Base-by-base conservation (phyloP, 2,888 invertebrate species). In the Aspidiotus rigidus region DNA sequence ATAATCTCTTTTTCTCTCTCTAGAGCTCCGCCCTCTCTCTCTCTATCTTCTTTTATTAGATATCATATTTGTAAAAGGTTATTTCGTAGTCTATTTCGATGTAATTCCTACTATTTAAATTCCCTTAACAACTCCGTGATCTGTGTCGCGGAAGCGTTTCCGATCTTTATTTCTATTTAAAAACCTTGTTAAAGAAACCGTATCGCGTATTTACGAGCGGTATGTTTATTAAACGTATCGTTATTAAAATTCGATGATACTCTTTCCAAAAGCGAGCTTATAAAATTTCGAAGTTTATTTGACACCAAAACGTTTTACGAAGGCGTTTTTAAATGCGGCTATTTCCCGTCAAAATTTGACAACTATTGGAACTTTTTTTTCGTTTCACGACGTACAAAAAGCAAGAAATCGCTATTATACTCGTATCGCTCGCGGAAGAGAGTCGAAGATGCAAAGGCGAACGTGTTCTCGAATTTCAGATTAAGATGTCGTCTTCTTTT, bases 301-400 rank as follows among this genome's bases (percentile, higher is more conserved):
- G 49, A 49, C 49, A 28, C 28, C n/a, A 13, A 49, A 13, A 49
- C 49, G n/a, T 49, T 49, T 49, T 28, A 28, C 28, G 49, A 49
- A n/a, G 49, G 49, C 49, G 49, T 49, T 49, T 28, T 28, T 28
- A 28, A 28, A 49, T 13, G n/a, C 49, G 49, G 49, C n/a, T 49
- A 49, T 49, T 49, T 49, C 49, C 49, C 49, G 49, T 49, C 49
- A 49, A 49, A 28, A 49, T n/a, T 49, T 49, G 49, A 49, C 49
- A 49, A 49, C 11, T 49, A 49, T 49, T 49, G 49, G n/a, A 49
- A 11, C n/a, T 49, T 11, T n/a, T 44, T n/a, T 28, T 28, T 28
- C 28, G 28, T 28, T 28, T 28, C 28, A 3, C 28, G 28, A 28
- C 28, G 28, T 28, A 28, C 28, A 5, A 28, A 28, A 28, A 28